Evolutionary conservation across 2,888 invertebrate species (phyloP).

Genomic region (Nymphalis c-album): DNA sequence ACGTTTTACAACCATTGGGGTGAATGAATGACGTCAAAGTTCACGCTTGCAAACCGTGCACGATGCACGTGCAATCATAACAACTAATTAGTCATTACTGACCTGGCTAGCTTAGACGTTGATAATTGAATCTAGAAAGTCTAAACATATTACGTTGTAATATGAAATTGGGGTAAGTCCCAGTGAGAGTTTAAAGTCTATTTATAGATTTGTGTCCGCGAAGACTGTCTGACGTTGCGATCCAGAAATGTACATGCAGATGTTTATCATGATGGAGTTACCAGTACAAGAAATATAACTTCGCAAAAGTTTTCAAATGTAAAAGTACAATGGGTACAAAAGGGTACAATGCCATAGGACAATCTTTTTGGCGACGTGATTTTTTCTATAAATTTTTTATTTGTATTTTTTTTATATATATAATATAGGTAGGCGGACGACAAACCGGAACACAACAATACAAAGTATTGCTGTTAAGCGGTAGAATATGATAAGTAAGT

Average conservation of each 20-base stretch:
- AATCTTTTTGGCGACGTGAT: too few species aligned
- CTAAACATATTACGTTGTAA: not conserved
- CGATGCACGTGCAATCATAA: conserved; percentile 23
- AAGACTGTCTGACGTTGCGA: not conserved
- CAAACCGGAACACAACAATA: too few species aligned
- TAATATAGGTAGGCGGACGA: too few species aligned
- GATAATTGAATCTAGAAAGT: conserved; percentile 17
- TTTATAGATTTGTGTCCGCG: not conserved
- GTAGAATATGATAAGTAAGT: too few species aligned
- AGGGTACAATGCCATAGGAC: too few species aligned
- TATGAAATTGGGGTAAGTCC: not conserved
- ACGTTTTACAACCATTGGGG: conserved; percentile 21
- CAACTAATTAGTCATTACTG: conserved; percentile 34
- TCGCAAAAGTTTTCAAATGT: too few species aligned
- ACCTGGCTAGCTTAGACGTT: conserved; percentile 15
- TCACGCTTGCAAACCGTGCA: conserved; percentile 43
- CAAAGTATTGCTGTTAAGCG: too few species aligned
- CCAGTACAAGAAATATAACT: too few species aligned
- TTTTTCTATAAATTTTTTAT: too few species aligned
- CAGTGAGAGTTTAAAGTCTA: not conserved
- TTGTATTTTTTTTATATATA: too few species aligned
- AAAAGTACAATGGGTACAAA: too few species aligned
- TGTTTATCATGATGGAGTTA: too few species aligned
- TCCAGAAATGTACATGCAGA: not conserved
- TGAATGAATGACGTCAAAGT: conserved; percentile 44